A percentile compares a stretch with the other conserved stretches of the same genome.
Evolutionary conservation across 1,140 invertebrate species (phyloP).

Genomic region (Panulirus ornatus): DNA sequence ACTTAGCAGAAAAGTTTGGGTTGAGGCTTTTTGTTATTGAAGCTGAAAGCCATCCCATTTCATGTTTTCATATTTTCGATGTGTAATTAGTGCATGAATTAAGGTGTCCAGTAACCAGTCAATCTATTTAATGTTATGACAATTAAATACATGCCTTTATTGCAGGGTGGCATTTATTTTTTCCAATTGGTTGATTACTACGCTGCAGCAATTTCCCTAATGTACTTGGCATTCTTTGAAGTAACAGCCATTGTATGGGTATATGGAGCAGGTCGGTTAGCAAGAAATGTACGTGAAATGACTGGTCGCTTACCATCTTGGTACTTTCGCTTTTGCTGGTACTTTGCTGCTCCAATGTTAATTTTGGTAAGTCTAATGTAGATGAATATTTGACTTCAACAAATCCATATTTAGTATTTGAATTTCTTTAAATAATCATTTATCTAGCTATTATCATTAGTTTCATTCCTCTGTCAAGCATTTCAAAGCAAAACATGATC

Average conservation of each 20-base stretch:
- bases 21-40: too few relatives aligned
- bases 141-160: too few relatives aligned
- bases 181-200: constrained; percentile 96
- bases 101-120: neutral
- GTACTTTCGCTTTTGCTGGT: constrained; percentile 92
- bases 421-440: too few relatives aligned
- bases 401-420: too few relatives aligned
- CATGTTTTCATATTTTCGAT: too few relatives aligned
- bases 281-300: constrained; percentile 92
- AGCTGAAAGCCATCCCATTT: too few relatives aligned
- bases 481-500: too few relatives aligned
- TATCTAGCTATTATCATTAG: too few relatives aligned
- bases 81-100: neutral
- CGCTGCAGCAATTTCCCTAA: constrained; percentile 92
- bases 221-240: constrained; percentile 95
- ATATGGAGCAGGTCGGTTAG: constrained; percentile 90
- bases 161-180: constrained; percentile 92
- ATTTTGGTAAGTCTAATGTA: constrained; percentile 83
- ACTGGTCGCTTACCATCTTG: constrained; percentile 87
- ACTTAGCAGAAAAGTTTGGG: too few relatives aligned
- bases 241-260: constrained; percentile 93
- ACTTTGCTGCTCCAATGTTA: constrained; percentile 87
- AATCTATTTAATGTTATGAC: constrained; percentile 34
- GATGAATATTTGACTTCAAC: neutral
- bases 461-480: too few relatives aligned